phyloP scores from a whole-genome alignment of 2,797 vertebrate genomes.

The Microctenopoma stevenorrisi region DNA sequence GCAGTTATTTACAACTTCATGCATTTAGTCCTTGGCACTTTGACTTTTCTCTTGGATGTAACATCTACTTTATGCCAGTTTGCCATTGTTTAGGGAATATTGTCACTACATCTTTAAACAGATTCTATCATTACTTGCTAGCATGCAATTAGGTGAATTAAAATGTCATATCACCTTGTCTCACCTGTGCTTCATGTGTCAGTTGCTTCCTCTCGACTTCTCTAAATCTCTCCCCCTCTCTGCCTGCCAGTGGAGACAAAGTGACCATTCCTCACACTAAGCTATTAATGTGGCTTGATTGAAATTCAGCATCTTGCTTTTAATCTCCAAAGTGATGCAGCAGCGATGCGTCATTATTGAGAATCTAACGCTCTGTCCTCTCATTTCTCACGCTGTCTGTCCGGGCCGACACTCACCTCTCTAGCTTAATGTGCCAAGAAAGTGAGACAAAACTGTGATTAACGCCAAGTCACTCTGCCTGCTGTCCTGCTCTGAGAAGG shows the following conservation, averaged over 20 bases:
- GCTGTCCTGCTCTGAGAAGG: slow-evolving; percentile 72
- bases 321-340: slow-evolving; percentile 88
- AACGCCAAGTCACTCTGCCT: slow-evolving; percentile 78
- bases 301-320: slow-evolving; percentile 88
- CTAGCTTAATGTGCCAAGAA: slow-evolving; percentile 69
- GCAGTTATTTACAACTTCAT: slow-evolving; percentile 44
- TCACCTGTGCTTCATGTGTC: slow-evolving; percentile 69
- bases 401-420: slow-evolving; percentile 48
- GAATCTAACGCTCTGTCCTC: slow-evolving; percentile 78
- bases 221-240: slow-evolving; percentile 37
- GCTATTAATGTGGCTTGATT: slow-evolving; percentile 85
- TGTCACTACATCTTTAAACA: slow-evolving; percentile 64
- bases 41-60: slow-evolving; percentile 59
- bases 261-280: slow-evolving; percentile 79
- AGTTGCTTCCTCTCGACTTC: slow-evolving; percentile 17
- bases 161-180: slow-evolving; percentile 73
- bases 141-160: slow-evolving; percentile 78
- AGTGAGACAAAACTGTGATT: slow-evolving; percentile 80
- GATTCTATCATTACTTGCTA: slow-evolving; percentile 71
- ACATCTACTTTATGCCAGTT: slow-evolving; percentile 53
- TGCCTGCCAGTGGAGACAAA: slow-evolving; percentile 75
- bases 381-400: slow-evolving; percentile 66
- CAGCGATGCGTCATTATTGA: slow-evolving; percentile 84
- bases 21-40: slow-evolving; percentile 57
- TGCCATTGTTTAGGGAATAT: slow-evolving; percentile 53